phyloP scores from a whole-genome alignment of 2,797 vertebrate species.

The Lacerta agilis region DNA sequence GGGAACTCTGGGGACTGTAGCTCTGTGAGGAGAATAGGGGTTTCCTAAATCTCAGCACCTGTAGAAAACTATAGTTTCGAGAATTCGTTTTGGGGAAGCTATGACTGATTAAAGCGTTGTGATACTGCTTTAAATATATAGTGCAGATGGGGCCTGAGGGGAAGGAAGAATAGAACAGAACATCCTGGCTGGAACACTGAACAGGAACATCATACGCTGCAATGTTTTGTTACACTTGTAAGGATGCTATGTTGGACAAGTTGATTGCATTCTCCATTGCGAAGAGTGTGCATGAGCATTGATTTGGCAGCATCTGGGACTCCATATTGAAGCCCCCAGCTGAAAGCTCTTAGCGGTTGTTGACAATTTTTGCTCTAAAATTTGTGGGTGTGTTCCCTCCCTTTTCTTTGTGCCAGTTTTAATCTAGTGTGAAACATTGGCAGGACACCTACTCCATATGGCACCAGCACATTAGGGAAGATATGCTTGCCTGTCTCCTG shows the following conservation, averaged over 20 bases:
- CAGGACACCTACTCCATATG: constrained; percentile 34
- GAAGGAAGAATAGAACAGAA: not conserved
- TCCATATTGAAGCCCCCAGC: fast-evolving
- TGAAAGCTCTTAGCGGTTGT: not conserved
- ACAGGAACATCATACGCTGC: not conserved
- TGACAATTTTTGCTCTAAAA: not conserved
- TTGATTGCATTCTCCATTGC: fast-evolving
- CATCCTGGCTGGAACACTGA: not conserved
- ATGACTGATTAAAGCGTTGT: too few species aligned
- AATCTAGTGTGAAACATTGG: not conserved
- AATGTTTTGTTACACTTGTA: not conserved
- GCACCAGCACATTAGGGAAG: constrained; percentile 1
- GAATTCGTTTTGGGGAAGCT: too few species aligned
- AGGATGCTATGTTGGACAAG: not conserved
- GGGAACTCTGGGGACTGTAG: too few species aligned
- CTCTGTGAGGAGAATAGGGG: too few species aligned
- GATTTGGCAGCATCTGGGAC: not conserved
- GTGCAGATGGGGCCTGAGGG: too few species aligned
- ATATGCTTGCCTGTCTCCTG: constrained; percentile 1
- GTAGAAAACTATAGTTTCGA: too few species aligned
- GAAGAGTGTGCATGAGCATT: not conserved
- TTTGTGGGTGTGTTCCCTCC: not conserved
- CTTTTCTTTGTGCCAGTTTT: not conserved
- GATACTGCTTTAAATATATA: too few species aligned
- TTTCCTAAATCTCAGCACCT: too few species aligned